phyloP scores from a whole-genome alignment of 1,140 invertebrate genomes.

The Philotrypesis tridentata region DNA sequence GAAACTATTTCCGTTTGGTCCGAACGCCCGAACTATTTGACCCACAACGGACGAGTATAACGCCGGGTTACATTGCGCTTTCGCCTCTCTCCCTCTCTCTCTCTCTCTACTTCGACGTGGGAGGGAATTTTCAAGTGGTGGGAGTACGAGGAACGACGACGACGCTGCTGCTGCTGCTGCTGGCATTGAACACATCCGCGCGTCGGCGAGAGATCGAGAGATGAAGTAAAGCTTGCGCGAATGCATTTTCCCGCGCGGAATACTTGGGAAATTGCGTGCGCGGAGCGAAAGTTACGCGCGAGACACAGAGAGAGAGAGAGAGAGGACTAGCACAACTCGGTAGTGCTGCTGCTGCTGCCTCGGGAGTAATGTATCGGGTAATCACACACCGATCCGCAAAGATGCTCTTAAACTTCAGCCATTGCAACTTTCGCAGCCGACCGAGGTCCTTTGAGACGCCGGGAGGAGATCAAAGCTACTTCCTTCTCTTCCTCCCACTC shows the following conservation, averaged over 20 bases:
- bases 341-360: not conserved
- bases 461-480: constrained; percentile 12
- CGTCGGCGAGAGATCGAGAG: constrained; percentile 44
- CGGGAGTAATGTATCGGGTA: constrained; percentile 18
- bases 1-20: constrained; percentile 65
- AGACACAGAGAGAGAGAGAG: not conserved
- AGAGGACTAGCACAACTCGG: not conserved
- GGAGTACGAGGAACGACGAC: no score
- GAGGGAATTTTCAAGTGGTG: constrained; percentile 51
- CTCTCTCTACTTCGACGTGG: no score
- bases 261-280: constrained; percentile 63
- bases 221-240: not conserved
- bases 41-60: constrained; percentile 48
- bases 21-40: constrained; percentile 62
- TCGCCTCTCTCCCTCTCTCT: no score
- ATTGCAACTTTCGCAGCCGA: constrained; percentile 41
- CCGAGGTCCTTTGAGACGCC: not conserved
- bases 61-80: constrained; percentile 42
- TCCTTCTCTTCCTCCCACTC: not conserved
- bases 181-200: constrained; percentile 47
- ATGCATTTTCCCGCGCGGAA: constrained; percentile 49
- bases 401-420: constrained; percentile 46
- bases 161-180: no score
- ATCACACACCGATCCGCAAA: constrained; percentile 24
- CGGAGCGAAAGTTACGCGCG: not conserved